phyloP scores from a whole-genome alignment of 2,888 invertebrate species.

The Nectonema munidae region DNA sequence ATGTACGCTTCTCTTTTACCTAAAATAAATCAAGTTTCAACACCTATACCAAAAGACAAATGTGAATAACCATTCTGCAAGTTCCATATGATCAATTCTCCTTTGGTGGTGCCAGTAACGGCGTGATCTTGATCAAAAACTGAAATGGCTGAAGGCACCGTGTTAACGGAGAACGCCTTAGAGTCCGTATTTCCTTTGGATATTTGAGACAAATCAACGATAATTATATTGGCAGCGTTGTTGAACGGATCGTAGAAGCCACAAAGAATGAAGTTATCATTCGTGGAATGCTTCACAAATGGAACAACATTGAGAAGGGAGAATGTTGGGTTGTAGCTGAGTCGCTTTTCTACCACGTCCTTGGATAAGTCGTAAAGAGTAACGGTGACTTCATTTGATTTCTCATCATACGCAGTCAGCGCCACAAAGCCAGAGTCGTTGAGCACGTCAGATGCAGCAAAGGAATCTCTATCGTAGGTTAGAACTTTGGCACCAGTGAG shows the following conservation, averaged over 20 bases:
- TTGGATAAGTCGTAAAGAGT: slow-evolving; percentile 24
- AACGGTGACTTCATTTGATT: slow-evolving; percentile 22
- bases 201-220: slow-evolving; percentile 22
- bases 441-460: slow-evolving; percentile 23
- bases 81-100: slow-evolving; percentile 24
- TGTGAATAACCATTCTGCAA: no score
- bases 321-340: slow-evolving; percentile 21
- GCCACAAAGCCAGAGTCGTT: slow-evolving; percentile 22
- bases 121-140: slow-evolving; percentile 23
- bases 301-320: slow-evolving; percentile 21
- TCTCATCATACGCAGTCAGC: slow-evolving; percentile 20
- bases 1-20: slow-evolving; percentile 14
- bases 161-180: slow-evolving; percentile 22
- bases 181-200: slow-evolving; percentile 21
- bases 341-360: slow-evolving; percentile 21
- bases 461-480: slow-evolving; percentile 22
- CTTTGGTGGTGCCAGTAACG: slow-evolving; percentile 23
- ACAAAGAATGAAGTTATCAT: slow-evolving; percentile 22
- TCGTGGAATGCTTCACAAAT: slow-evolving; percentile 19
- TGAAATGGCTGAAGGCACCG: slow-evolving; percentile 22
- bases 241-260: slow-evolving; percentile 23
- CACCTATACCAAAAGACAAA: no score
- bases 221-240: slow-evolving; percentile 23
- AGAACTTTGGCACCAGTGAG: slow-evolving; percentile 22
- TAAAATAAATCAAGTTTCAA: no score